Evolutionary conservation across 2,888 invertebrate species (phyloP).

Genomic region (Cryptocheilus praepositus): DNA sequence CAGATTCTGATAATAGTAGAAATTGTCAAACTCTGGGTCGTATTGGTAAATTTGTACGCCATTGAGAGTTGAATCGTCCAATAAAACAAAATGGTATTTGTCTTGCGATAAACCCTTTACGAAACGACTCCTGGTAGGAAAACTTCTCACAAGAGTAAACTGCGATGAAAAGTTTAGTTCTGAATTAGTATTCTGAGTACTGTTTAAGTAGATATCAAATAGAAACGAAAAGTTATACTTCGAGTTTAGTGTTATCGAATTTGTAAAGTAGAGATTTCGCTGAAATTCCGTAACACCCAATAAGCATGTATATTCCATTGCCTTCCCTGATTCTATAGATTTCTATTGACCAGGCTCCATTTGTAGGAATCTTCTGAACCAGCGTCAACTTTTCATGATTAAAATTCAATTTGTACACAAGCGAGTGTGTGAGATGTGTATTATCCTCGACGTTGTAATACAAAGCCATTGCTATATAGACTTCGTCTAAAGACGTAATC

Average conservation of each 20-base stretch:
- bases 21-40: conserved; percentile 50
- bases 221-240: conserved; percentile 42
- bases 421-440: conserved; percentile 54
- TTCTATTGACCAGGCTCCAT: conserved; percentile 56
- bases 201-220: background rate
- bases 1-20: conserved; percentile 62
- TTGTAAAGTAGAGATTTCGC: conserved; percentile 55
- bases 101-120: conserved; percentile 51
- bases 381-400: conserved; percentile 35
- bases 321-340: conserved; percentile 47
- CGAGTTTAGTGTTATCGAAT: conserved; percentile 38
- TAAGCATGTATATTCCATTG: conserved; percentile 45
- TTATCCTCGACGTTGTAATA: conserved; percentile 52
- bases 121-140: conserved; percentile 58
- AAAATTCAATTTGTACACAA: conserved; percentile 57
- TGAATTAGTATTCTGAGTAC: too few relatives aligned
- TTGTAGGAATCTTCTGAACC: conserved; percentile 53
- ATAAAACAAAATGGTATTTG: conserved; percentile 56
- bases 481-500: conserved; percentile 41
- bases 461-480: conserved; percentile 61
- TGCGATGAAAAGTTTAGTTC: conserved; percentile 17
- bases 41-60: conserved; percentile 61
- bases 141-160: conserved; percentile 55
- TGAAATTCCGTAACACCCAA: conserved; percentile 54
- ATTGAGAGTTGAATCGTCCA: conserved; percentile 59